Percentiles rank a stretch among this genome's conserved stretches.
phyloP scores from a whole-genome alignment of 2,888 invertebrate genomes.

The Deilephila porcellus region DNA sequence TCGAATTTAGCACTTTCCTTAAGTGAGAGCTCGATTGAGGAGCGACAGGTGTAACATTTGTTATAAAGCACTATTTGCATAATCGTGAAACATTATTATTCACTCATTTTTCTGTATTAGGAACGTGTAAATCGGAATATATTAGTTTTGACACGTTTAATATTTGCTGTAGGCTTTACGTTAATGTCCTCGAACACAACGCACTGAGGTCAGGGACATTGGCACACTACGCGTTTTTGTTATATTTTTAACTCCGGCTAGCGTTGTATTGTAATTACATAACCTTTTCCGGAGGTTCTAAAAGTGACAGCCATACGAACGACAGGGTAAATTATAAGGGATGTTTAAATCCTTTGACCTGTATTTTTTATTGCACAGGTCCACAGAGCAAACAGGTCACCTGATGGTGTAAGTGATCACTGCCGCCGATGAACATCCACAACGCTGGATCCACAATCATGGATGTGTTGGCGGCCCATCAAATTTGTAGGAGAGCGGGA shows the following conservation, averaged over 20 bases:
- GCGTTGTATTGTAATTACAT: neutral
- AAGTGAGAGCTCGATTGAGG: neutral
- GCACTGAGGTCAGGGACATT: constrained; percentile 61
- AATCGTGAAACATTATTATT: constrained; percentile 42
- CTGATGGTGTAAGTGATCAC: too few relatives aligned
- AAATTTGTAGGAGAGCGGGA: too few relatives aligned
- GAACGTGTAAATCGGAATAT: constrained; percentile 58
- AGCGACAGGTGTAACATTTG: constrained; percentile 25
- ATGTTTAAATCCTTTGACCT: too few relatives aligned
- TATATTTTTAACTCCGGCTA: neutral
- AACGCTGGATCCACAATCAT: too few relatives aligned
- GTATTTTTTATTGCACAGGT: too few relatives aligned
- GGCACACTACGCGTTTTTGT: neutral
- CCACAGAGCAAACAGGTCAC: too few relatives aligned
- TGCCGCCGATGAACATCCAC: too few relatives aligned
- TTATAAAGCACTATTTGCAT: constrained; percentile 37
- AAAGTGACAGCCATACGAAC: neutral
- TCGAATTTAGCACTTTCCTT: constrained; percentile 16
- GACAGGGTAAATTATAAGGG: too few relatives aligned
- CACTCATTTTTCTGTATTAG: constrained; percentile 43
- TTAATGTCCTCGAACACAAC: constrained; percentile 55
- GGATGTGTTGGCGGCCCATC: too few relatives aligned
- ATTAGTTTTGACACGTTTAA: constrained; percentile 67
- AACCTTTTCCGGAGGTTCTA: too few relatives aligned
- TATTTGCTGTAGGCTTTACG: constrained; percentile 61